A percentile compares a stretch with the other conserved stretches of the same genome.
Conservation (phyloP, 2,888 invertebrate genomes). For the Conomelus anceps region DNA sequence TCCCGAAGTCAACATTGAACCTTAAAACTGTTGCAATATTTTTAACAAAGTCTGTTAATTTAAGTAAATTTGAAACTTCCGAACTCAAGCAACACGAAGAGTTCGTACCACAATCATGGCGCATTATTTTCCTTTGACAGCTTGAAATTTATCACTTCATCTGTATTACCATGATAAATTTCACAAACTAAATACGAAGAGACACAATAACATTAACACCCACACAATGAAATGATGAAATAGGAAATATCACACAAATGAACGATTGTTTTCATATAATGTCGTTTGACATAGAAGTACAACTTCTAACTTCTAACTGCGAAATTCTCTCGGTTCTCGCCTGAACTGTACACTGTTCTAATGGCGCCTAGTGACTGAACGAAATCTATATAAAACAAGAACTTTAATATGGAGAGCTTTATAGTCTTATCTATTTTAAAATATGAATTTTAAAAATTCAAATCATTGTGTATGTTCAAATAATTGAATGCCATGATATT, state of each 20-base stretch:
- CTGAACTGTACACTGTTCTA: not conserved
- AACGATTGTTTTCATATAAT: not conserved
- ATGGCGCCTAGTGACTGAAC: not conserved
- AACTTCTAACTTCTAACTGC: not conserved
- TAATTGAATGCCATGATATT: not conserved
- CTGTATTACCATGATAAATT: not conserved
- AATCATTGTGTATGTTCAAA: not conserved
- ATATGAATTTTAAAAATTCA: not conserved
- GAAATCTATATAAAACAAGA: not conserved
- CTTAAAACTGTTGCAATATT: not conserved
- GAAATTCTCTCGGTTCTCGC: not conserved
- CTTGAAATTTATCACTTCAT: not conserved
- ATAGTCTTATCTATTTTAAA: not conserved
- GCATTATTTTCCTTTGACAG: conserved; percentile 11
- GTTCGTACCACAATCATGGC: conserved; percentile 4
- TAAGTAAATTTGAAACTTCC: not conserved
- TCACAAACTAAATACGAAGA: not conserved
- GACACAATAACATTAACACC: not conserved
- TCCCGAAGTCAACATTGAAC: not conserved
- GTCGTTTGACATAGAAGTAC: not conserved
- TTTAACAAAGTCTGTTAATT: not conserved
- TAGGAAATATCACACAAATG: not conserved
- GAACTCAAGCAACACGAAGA: not conserved
- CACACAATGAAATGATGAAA: not conserved
- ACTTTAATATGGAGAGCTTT: too few relatives aligned